Evolutionary conservation across 1,140 invertebrate genomes (phyloP), one percentile per base, ranked within the genome.

Genomic region (Phymorhynchus buccinoides): DNA sequence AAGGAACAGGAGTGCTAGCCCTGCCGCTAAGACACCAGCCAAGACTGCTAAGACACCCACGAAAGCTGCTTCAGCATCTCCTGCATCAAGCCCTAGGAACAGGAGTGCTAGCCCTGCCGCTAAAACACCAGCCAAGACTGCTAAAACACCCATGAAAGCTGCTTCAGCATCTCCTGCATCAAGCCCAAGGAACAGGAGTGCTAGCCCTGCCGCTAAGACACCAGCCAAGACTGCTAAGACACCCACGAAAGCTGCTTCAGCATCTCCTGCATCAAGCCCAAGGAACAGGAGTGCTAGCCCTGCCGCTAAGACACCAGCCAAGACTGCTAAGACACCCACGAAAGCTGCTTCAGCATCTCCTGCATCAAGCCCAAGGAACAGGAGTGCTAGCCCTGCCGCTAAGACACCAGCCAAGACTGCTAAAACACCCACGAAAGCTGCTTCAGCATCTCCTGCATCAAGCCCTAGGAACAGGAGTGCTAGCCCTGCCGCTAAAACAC

Each of bases 81-180:
- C 66, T n/a, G n/a, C 30, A 16, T n/a, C 22, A 71, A 71, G 66
- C 66, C 66, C 66, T 16, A 71, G 66, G 7, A 22, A 86, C 62
- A 86, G 85, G 73, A 88, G 78, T 83, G 86, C 86, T 44, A n/a
- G 86, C 18, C 84, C 86, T 79, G 73, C 41, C 80, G 81, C 84
- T 84, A 78, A 71, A 35, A 86, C 85, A 56, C 52, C 83, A 75
- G 80, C 82, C 18, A 79, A 82, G 30, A 84, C 22, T 71, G 14
- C 66, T 12, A 30, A 16, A 14, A 12, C 66, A 9, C 14, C 7
- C 85, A n/a, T 81, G 75, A 37, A 84, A 82, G 77, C 86, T 85
- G 66, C 79, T 52, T 86, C 73, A 80, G 41, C 39, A 35, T 22
- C 78, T 1, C 22, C 83, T 39, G 77, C 79, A 27, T 80, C 81